Evolutionary conservation across 2,888 invertebrate genomes (phyloP), one percentile per base, ranked within the genome.

Genomic region (Zygaena filipendulae): DNA sequence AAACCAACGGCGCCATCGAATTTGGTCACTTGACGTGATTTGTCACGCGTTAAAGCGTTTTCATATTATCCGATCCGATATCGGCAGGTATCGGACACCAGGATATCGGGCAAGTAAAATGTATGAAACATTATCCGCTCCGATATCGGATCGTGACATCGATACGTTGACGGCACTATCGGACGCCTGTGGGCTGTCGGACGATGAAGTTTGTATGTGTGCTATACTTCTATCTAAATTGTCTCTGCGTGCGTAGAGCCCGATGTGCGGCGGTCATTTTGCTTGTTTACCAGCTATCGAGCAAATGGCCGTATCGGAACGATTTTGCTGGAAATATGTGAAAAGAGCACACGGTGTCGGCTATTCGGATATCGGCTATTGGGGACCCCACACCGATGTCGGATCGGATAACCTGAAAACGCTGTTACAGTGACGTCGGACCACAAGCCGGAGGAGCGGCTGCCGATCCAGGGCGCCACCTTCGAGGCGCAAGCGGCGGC

Each of bases 401-500:
- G 16, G 16, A 16, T 16, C 16, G 16, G 16, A 16, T 16, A 16
- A 16, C 7, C 5, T 16, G 16, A 7, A 16, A 16, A 16, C 16
- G 16, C 19, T 7, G 25, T 50, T 58, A 9, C 60, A 87, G 87
- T 84, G 27, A 82, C 86, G 2, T 61, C 83, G 12, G 88, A 91
- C 60, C 86, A 90, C 64, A 84, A 84, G 44, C 90, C 90, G 0
- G 81, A 80, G 19, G 88, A 91, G 64, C 79, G 84, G 31, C 70
- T 92, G 2, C 85, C 87, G 0, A 85, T 91, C 30, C 68, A 71
- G 13, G 90, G 90, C 9, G 59, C 59, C 10, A 82, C 83, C 2
- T 90, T 92, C 51, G 92, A 92, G 56, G 85, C 91, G 32, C 97
- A 98, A 66, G 87, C 91, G 4, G 66, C 82, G 4, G 86, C 89